Percentiles rank a stretch among this genome's conserved stretches.
Evolutionary conservation across 2,888 invertebrate species (phyloP).

Genomic region (Ectobius pallidus): DNA sequence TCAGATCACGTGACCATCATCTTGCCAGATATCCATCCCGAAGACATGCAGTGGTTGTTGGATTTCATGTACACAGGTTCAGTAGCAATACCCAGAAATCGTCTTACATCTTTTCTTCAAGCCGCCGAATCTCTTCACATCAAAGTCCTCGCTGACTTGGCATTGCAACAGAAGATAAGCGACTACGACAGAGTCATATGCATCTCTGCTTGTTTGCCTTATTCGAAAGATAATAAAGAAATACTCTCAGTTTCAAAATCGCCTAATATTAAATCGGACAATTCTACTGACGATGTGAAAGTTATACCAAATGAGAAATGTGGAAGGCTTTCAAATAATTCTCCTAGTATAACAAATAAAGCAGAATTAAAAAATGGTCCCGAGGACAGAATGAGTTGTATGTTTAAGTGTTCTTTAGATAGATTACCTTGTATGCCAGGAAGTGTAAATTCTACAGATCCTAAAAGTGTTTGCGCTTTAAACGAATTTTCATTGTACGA

Average conservation of each 20-base stretch:
- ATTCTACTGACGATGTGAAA: background rate
- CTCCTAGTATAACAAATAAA: background rate
- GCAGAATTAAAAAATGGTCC: background rate
- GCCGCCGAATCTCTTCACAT: conserved; percentile 55
- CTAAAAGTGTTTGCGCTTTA: background rate
- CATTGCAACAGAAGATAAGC: background rate
- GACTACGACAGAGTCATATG: background rate
- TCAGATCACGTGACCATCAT: conserved; percentile 66
- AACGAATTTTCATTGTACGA: background rate
- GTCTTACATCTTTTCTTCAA: conserved; percentile 64
- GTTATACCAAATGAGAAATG: background rate
- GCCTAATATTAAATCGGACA: background rate
- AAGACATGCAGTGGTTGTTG: conserved; percentile 67
- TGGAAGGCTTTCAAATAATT: background rate
- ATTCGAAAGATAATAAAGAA: background rate
- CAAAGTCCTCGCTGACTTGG: conserved; percentile 24
- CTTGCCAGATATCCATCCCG: conserved; percentile 67
- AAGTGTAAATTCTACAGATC: background rate
- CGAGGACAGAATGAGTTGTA: background rate
- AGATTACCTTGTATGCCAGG: background rate
- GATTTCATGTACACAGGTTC: conserved; percentile 74
- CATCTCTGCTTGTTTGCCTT: background rate
- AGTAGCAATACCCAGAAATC: conserved; percentile 63
- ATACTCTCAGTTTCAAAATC: background rate
- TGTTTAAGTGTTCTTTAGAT: background rate